Percentiles rank a stretch among this genome's conserved stretches.
phyloP scores from a whole-genome alignment of 2,113 vertebrate species.

The Myotis yumanensis region DNA sequence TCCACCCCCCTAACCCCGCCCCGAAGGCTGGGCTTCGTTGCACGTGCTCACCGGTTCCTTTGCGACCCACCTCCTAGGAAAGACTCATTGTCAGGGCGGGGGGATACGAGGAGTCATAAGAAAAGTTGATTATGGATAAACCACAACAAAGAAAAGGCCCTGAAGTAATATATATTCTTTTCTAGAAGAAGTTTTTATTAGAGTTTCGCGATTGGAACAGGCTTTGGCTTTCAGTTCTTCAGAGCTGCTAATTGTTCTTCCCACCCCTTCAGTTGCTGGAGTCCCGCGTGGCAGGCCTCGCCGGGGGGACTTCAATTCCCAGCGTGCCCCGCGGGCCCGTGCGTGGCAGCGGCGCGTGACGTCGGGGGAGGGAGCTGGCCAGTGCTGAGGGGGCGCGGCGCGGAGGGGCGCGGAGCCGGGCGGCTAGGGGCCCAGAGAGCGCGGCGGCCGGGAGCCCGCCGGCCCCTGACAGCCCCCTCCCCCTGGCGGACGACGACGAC shows the following conservation, averaged over 20 bases:
- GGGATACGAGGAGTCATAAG: not conserved
- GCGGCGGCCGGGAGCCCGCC: constrained; percentile 55
- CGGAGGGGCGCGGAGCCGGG: constrained; percentile 69
- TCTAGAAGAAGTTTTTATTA: rapidly evolving
- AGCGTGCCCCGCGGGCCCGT: constrained; percentile 40
- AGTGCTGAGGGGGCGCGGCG: constrained; percentile 81
- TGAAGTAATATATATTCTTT: not conserved
- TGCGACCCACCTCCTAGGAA: constrained; percentile 51
- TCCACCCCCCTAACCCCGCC: constrained; percentile 49
- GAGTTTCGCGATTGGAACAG: not conserved
- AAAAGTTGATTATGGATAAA: rapidly evolving
- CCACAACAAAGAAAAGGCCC: not conserved
- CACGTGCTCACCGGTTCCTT: constrained; percentile 67
- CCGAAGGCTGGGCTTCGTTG: constrained; percentile 62
- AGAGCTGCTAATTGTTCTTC: not conserved
- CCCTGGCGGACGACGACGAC: constrained; percentile 47
- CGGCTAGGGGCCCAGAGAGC: constrained; percentile 59
- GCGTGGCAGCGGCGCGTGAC: constrained; percentile 69
- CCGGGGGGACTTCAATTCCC: constrained; percentile 72
- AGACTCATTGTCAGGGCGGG: not conserved
- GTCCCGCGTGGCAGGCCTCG: not conserved
- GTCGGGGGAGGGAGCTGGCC: constrained; percentile 79
- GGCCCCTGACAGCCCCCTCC: constrained; percentile 79
- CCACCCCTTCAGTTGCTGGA: constrained; percentile 4
- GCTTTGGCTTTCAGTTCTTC: not conserved